A percentile compares a stretch with the other conserved stretches of the same genome.
These are phyloP conservation scores for Coenonympha glycerion DNA, from an alignment of 2,888 invertebrate species.

Conservation along the genomic window DNA sequence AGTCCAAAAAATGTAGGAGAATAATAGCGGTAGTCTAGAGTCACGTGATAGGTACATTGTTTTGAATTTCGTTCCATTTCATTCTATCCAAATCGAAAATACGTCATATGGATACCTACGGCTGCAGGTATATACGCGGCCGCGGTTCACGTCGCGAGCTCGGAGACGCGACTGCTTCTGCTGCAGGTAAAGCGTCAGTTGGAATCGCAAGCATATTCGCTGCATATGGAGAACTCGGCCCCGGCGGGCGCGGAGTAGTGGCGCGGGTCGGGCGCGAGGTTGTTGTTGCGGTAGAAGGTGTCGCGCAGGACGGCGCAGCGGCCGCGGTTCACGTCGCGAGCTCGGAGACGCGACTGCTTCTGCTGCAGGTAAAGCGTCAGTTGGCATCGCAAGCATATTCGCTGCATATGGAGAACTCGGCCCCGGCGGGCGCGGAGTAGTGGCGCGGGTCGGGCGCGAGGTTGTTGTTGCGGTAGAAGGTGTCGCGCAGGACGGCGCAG, in stretches of 20 bases:
- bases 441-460: constrained; percentile 73
- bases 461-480: constrained; percentile 76
- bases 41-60: no score
- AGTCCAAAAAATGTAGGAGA: no score
- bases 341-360: constrained; percentile 47
- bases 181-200: constrained; percentile 25
- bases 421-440: constrained; percentile 68
- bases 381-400: constrained; percentile 53
- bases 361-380: constrained; percentile 51
- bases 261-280: constrained; percentile 71
- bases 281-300: constrained; percentile 76
- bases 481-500: constrained; percentile 67
- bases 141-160: constrained; percentile 58
- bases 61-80: no score
- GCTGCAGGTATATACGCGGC: no score
- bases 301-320: constrained; percentile 69
- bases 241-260: constrained; percentile 71
- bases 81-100: no score
- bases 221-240: constrained; percentile 55
- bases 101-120: no score
- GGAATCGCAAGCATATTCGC: constrained; percentile 55
- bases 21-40: no score
- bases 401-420: constrained; percentile 56
- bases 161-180: constrained; percentile 51
- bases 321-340: constrained; percentile 62